These are phyloP conservation scores for Synergus laeviventris DNA, from an alignment of 2,888 invertebrate species.

Conservation along the genomic window DNA sequence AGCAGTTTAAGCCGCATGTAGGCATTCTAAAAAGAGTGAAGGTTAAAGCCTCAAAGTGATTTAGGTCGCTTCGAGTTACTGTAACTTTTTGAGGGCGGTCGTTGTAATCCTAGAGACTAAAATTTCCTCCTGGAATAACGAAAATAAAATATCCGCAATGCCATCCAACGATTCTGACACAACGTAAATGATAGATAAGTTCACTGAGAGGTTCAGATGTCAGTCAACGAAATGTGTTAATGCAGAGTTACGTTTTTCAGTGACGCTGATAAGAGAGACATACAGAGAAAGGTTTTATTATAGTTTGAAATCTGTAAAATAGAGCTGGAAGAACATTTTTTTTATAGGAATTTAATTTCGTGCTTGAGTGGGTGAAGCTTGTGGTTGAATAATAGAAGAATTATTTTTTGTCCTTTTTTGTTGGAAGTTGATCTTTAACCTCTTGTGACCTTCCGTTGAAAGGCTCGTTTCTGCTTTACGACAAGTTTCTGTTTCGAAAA, in stretches of 20 bases:
- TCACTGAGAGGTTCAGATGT: slow-evolving; percentile 1
- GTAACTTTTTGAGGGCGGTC: neutral
- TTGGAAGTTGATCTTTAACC: neutral
- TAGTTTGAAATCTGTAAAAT: neutral
- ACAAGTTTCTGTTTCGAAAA: slow-evolving; percentile 14
- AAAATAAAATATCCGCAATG: slow-evolving; percentile 6
- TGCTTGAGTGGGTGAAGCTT: neutral
- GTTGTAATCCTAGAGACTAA: neutral
- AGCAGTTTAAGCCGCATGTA: slow-evolving; percentile 1
- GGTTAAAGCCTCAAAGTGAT: slow-evolving; percentile 16
- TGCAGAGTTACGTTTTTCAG: neutral
- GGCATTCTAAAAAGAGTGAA: slow-evolving; percentile 1
- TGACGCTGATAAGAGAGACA: neutral
- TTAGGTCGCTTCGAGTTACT: neutral
- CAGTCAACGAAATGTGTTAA: slow-evolving; percentile 24
- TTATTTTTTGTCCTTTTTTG: neutral
- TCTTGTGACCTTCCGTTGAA: neutral
- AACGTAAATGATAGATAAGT: slow-evolving; percentile 16
- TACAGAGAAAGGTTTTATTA: neutral
- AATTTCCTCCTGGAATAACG: neutral
- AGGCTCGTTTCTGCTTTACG: neutral
- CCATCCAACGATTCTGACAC: neutral
- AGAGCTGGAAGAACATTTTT: neutral
- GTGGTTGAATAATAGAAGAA: neutral
- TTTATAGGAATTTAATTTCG: neutral